Conservation (phyloP, 2,888 invertebrate genomes). For the Gordius sp. region DNA sequence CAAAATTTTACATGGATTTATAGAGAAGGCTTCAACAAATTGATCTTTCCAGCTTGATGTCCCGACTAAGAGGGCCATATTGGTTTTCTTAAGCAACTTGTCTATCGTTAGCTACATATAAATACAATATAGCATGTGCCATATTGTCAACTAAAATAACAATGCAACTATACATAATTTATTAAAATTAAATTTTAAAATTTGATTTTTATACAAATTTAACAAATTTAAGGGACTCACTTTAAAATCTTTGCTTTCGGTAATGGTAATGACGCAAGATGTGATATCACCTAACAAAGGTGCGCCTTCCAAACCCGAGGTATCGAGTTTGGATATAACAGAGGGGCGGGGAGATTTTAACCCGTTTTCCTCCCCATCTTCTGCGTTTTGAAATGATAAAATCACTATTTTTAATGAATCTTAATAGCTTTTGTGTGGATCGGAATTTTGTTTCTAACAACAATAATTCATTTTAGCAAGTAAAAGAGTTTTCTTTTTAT, state of each 20-base stretch:
- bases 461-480: too few relatives aligned
- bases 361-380: not conserved
- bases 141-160: too few relatives aligned
- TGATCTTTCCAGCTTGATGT: slow-evolving; percentile 99
- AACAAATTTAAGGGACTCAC: slow-evolving; percentile 32
- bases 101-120: slow-evolving; percentile 44
- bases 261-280: slow-evolving; percentile 60
- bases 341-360: not conserved
- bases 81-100: slow-evolving; percentile 82
- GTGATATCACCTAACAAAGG: slow-evolving; percentile 65
- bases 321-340: not conserved
- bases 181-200: not conserved
- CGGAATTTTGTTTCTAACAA: too few relatives aligned
- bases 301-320: slow-evolving; percentile 24
- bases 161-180: too few relatives aligned
- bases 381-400: too few relatives aligned
- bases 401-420: too few relatives aligned
- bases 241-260: slow-evolving; percentile 95
- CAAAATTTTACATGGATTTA: slow-evolving; percentile 47
- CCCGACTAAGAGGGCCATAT: slow-evolving; percentile 59
- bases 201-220: not conserved
- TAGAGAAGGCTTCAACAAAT: slow-evolving; percentile 78
- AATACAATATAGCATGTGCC: slow-evolving; percentile 8
- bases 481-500: too few relatives aligned
- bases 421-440: too few relatives aligned